Evolutionary conservation across 2,113 vertebrate genomes (phyloP), one percentile per base, ranked within the genome.

Genomic region (Corythornis madagascariensis): DNA sequence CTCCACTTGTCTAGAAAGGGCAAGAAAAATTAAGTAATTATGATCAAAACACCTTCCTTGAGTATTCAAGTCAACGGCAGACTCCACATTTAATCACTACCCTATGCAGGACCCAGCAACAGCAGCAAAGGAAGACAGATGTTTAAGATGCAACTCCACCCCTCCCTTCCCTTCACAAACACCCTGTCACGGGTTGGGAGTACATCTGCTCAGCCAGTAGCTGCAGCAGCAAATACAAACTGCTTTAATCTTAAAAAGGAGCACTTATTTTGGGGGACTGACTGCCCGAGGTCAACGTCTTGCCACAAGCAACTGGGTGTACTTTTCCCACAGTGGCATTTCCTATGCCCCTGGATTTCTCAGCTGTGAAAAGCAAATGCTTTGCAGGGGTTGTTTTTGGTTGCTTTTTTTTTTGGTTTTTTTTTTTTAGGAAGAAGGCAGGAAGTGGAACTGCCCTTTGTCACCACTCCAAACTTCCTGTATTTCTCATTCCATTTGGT

Each of bases 1-100:
- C 88, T 99, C 99, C 87, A 99, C 99, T 96, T 98, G 98, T 96
- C 99, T 99, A 35, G 52, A 28, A 52, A 87, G 96, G 45, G 89
- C 40, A 15, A 15, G 2, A 0, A 2, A 25, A 43, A 57, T 55
- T 50, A 52, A 71, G 13, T 33, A 31, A 40, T 89, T 81, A 87
- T 16, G 31, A 86, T n/a, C 16, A 83, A 43, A 92, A 87, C 35
- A 82, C 38, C 31, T 70, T 92, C 79, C 26, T 31, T 25, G 16
- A 73, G 86, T 8, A 77, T 60, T 83, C 47, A 53, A 77, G 48
- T 48, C 65, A 55, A 1, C 21, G 56, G 21, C 84, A 93, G 60
- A 53, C 56, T 57, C 6, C 57, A 31, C n/a, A 74, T 82, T 85
- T 69, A 78, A 87, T 71, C 56, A 40, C 75, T 73, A 38, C 38